phyloP scores from a whole-genome alignment of 2,888 invertebrate genomes.

The Halocaridina rubra region DNA sequence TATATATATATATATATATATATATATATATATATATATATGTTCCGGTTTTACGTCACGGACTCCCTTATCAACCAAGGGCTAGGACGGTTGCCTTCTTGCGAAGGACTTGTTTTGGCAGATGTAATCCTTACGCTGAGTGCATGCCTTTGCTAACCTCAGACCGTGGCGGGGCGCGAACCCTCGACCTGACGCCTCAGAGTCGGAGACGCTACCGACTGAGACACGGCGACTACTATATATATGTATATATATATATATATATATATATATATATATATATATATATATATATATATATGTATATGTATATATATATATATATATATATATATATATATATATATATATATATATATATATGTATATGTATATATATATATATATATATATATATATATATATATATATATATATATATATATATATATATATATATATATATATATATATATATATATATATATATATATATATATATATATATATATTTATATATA shows the following conservation, averaged over 20 bases:
- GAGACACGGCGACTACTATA: not conserved
- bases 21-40: no score
- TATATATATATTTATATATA: not conserved
- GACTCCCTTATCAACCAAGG: no score
- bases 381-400: not conserved
- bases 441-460: conserved; percentile 20
- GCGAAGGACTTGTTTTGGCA: no score
- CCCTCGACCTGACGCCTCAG: no score
- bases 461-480: not conserved
- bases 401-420: conserved; percentile 23
- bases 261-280: not conserved
- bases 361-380: conserved; percentile 12
- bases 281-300: not conserved
- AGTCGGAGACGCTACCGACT: not conserved
- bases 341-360: conserved; percentile 33
- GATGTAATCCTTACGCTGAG: no score
- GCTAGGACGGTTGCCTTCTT: no score
- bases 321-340: conserved; percentile 32
- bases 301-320: not conserved
- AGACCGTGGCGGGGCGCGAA: no score
- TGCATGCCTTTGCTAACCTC: no score
- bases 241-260: not conserved
- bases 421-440: conserved; percentile 23
- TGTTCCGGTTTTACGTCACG: no score
- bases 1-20: no score